Evolutionary conservation across 64 coral and sea anemone species (phyloP).

Genomic region (Trachythela sp.): DNA sequence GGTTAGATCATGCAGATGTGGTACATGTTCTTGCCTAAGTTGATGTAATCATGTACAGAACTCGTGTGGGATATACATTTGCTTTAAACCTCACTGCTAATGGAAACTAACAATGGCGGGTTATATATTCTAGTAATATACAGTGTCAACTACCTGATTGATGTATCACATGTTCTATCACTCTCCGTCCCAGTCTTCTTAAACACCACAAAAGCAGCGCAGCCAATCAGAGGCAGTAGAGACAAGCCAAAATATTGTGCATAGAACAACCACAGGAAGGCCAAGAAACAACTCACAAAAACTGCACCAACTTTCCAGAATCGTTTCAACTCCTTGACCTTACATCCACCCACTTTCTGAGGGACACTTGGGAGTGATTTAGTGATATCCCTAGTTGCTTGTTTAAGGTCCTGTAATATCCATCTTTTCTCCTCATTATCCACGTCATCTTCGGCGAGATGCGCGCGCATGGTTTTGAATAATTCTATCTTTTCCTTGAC

Average conservation of each 20-base stretch:
- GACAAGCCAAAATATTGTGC: neutral
- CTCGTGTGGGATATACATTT: too few relatives aligned
- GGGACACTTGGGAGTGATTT: neutral
- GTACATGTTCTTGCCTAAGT: too few relatives aligned
- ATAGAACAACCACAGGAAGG: neutral
- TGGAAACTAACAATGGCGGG: too few relatives aligned
- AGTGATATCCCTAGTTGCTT: neutral
- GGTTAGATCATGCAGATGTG: too few relatives aligned
- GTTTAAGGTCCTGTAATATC: neutral
- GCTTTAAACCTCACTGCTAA: too few relatives aligned
- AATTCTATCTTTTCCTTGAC: neutral
- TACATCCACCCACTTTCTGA: neutral
- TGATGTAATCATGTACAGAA: too few relatives aligned
- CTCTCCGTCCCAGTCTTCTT: neutral
- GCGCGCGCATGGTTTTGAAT: neutral
- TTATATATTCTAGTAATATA: too few relatives aligned
- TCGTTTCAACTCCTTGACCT: neutral
- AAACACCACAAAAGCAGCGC: neutral
- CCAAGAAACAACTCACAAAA: neutral
- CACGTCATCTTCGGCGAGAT: constrained; percentile 3
- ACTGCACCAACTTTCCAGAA: neutral
- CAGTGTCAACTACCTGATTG: neutral
- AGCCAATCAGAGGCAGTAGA: neutral
- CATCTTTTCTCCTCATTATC: neutral
- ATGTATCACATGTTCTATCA: neutral